Base-by-base conservation (phyloP, 2,113 vertebrate genomes). In the Pristiophorus japonicus region DNA sequence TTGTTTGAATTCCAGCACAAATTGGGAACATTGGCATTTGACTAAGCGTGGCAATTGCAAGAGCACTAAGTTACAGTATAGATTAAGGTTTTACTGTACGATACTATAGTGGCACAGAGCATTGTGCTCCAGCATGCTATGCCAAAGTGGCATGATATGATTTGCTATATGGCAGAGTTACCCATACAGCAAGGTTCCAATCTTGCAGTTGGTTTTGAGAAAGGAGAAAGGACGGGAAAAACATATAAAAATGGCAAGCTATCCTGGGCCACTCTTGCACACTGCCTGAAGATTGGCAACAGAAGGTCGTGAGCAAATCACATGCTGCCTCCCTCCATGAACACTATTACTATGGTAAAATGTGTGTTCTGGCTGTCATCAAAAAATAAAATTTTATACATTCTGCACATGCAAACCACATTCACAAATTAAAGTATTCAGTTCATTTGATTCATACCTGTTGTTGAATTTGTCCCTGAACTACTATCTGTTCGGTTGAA, bases 381-480 rank as follows among this genome's bases (percentile, higher is more conserved):
- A 96, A 96, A 96, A 95, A 75, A 0, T 91, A 85, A 95, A 47
- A 95, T 95, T 78, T 95, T 73, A 95, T 70, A 90, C 70, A 16
- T 24, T 51, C 18, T 47, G 63, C 65, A 96, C 96, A 90, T 85
- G 34, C 0, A 27, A 0, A 0, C 0, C 87, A 70, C 45, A 27
- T 63, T 67, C 84, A 27, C n/a, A 47, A 2, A 0, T 0, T 4
- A 12, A 90, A 92, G 0, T 63, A 14, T 70, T 70, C 51, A 12
- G 42, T 66, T 27, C 24, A 66, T 94, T 27, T 34, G 65, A 73
- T 94, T 87, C 97, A 87, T 97, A 99, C 99, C 99, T 99, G 99
- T 96, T 99, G 98, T 96, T 99, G 99, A 96, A 99, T 98, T 96
- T 99, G 99, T 73, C 99, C 99, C 97, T 99, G 99, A 95, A 99